phyloP scores from a whole-genome alignment of 2,113 vertebrate genomes.

The Prolemur simus region DNA sequence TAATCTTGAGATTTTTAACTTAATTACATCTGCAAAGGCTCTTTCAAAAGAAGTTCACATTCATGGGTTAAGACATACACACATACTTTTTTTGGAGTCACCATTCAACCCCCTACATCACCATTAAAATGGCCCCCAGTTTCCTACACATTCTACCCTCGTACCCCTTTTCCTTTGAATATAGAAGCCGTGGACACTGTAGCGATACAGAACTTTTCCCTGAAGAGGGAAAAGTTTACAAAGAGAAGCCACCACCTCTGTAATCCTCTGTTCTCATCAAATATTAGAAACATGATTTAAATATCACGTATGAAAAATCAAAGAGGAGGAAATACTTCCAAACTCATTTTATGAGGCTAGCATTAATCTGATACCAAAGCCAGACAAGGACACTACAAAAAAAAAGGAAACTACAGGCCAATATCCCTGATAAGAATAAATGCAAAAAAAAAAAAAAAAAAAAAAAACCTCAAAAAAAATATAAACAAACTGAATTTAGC shows the following conservation, averaged over 20 bases:
- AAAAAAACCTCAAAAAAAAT: not conserved
- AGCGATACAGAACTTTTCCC: too few relatives aligned
- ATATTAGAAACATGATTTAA: slow-evolving; percentile 49
- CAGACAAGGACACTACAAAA: not conserved
- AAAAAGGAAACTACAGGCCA: not conserved
- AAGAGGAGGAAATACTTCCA: not conserved
- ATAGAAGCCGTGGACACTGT: not conserved
- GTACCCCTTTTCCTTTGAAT: not conserved
- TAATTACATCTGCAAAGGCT: not conserved
- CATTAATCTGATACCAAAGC: not conserved
- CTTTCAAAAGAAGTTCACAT: not conserved
- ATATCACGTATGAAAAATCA: not conserved
- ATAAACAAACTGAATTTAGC: not conserved
- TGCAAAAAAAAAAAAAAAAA: too few relatives aligned
- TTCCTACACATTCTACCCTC: not conserved
- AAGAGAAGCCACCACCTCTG: not conserved
- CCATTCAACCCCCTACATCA: not conserved
- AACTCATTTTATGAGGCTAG: not conserved
- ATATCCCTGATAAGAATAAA: not conserved
- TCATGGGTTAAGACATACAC: not conserved
- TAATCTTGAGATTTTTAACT: not conserved
- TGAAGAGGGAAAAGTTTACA: not conserved
- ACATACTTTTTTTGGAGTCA: not conserved
- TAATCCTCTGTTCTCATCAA: not conserved
- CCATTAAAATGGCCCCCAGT: not conserved